A percentile compares a stretch with the other conserved stretches of the same genome.
Evolutionary conservation across 2,797 vertebrate species (phyloP).

Genomic region (Echiichthys vipera): DNA sequence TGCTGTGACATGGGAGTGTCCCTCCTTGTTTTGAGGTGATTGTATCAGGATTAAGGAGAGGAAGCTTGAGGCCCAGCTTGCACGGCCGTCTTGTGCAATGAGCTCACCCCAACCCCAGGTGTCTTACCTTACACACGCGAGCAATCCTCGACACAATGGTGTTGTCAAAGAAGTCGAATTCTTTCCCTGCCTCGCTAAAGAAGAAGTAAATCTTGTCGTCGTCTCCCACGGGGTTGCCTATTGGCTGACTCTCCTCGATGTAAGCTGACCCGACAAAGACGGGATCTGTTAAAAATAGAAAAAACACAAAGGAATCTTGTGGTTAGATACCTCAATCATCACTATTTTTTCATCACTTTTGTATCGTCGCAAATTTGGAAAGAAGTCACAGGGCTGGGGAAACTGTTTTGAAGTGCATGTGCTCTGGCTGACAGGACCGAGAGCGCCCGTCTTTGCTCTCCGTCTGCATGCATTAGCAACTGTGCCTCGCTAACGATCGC

Average conservation of each 20-base stretch:
- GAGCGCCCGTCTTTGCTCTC: conserved; percentile 47
- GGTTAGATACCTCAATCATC: conserved; percentile 20
- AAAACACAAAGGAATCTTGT: conserved; percentile 13
- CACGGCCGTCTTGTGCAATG: conserved; percentile 4
- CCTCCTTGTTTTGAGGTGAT: conserved; percentile 39
- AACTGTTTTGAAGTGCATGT: conserved; percentile 71
- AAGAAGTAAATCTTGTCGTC: conserved; percentile 98
- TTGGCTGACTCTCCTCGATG: conserved; percentile 88
- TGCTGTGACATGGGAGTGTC: conserved; percentile 44
- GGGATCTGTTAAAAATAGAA: conserved; percentile 84
- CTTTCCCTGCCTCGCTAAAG: conserved; percentile 94
- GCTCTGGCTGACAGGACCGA: conserved; percentile 54
- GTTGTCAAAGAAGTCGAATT: conserved; percentile 95
- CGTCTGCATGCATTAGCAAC: conserved; percentile 53
- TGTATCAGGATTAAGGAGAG: conserved; percentile 56
- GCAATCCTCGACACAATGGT: conserved; percentile 94
- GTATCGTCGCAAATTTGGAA: conserved; percentile 6
- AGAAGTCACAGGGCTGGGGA: conserved; percentile 20
- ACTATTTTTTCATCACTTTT: not conserved
- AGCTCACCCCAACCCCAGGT: conserved; percentile 14
- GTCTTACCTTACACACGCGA: conserved; percentile 93
- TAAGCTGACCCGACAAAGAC: conserved; percentile 92
- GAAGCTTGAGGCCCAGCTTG: conserved; percentile 26
- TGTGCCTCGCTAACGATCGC: conserved; percentile 60
- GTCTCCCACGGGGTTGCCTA: conserved; percentile 82